Evolutionary conservation across 1,140 invertebrate genomes (phyloP).

Genomic region (Rhagoletis zephyria): DNA sequence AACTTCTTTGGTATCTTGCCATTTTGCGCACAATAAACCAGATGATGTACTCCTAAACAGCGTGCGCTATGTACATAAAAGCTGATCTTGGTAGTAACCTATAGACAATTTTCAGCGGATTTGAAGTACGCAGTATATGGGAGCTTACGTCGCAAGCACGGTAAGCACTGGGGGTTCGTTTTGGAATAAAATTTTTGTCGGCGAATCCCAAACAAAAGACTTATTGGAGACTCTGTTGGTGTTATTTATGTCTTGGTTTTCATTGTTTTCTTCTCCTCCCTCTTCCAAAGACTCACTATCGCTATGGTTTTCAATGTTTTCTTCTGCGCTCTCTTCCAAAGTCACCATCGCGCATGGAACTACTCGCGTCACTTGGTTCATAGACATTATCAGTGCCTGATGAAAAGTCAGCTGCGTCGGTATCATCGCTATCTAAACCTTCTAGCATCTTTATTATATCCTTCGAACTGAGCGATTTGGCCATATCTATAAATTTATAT

Average conservation of each 20-base stretch:
- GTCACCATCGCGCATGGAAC: not conserved
- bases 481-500: too few relatives aligned
- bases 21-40: slow-evolving; percentile 56
- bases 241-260: not conserved
- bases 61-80: slow-evolving; percentile 5
- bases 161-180: not conserved
- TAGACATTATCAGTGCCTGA: not conserved
- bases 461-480: too few relatives aligned
- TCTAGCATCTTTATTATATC: not conserved
- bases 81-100: not conserved
- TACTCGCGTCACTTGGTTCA: not conserved
- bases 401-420: not conserved
- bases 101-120: not conserved
- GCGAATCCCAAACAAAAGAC: not conserved
- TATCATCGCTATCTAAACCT: not conserved
- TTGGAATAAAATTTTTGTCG: not conserved
- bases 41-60: slow-evolving; percentile 31
- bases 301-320: not conserved
- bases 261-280: not conserved
- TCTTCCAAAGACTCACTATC: not conserved
- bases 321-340: not conserved
- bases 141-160: not conserved
- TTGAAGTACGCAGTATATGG: not conserved
- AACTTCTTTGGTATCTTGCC: slow-evolving; percentile 55
- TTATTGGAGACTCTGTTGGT: not conserved